Percentiles rank a stretch among this genome's conserved stretches.
Evolutionary conservation across 35 echinoderm and acorn worm genomes (phyloP).

Genomic region (Hemicentrotus pulcherrimus): DNA sequence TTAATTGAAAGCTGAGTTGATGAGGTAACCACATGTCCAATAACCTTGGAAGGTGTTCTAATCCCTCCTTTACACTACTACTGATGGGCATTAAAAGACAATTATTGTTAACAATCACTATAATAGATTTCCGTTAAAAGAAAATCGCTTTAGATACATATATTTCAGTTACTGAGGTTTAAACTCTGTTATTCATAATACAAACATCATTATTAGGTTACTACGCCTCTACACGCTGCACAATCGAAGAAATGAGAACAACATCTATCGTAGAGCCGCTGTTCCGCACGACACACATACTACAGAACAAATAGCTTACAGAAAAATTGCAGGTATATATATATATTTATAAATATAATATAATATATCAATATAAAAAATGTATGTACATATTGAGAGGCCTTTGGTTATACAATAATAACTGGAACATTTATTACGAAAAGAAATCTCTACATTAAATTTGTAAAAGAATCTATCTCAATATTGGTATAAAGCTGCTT

Average conservation of each 20-base stretch:
- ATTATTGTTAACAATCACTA: too few species aligned
- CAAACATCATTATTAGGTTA: not conserved
- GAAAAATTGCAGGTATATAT: not conserved
- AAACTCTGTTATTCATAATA: not conserved
- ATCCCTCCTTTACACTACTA: too few species aligned
- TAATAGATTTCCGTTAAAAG: too few species aligned
- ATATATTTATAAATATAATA: not conserved
- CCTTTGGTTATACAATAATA: not conserved
- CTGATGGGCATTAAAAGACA: too few species aligned
- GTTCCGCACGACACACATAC: not conserved
- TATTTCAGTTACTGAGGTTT: too few species aligned
- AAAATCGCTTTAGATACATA: too few species aligned
- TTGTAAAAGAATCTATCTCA: not conserved
- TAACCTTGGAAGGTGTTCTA: too few species aligned
- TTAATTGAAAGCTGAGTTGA: too few species aligned
- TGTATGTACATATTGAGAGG: not conserved
- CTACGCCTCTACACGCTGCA: not conserved
- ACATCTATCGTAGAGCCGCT: not conserved
- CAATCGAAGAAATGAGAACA: not conserved
- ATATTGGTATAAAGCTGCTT: not conserved
- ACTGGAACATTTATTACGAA: not conserved
- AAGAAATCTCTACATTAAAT: not conserved
- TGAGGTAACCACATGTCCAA: too few species aligned
- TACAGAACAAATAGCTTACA: conserved; percentile 13
- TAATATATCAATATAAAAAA: not conserved